These are phyloP conservation scores for Andricus quercusramuli DNA, from an alignment of 2,888 invertebrate species.

Conservation along the genomic window DNA sequence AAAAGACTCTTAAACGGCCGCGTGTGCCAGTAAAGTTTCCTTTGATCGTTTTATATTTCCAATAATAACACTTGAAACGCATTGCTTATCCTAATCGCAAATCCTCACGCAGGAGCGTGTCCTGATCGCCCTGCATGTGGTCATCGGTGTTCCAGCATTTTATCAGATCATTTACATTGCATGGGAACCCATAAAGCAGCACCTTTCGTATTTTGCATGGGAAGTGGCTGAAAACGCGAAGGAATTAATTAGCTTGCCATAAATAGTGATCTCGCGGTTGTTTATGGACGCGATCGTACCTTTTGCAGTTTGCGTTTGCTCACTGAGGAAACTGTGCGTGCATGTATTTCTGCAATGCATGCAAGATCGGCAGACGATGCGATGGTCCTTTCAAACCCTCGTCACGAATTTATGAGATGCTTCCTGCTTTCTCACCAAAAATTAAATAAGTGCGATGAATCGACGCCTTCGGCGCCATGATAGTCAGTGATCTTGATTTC, in stretches of 20 bases:
- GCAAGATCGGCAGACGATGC: slow-evolving; percentile 20
- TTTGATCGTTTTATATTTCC: slow-evolving; percentile 32
- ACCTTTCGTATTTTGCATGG: slow-evolving; percentile 68
- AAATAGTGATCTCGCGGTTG: slow-evolving; percentile 59
- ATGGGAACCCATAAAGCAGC: slow-evolving; percentile 66
- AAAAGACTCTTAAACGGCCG: slow-evolving; percentile 48
- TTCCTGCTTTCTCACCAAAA: slow-evolving; percentile 11
- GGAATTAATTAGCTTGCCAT: slow-evolving; percentile 72
- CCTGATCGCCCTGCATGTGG: slow-evolving; percentile 55
- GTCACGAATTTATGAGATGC: slow-evolving; percentile 47
- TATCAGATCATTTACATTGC: slow-evolving; percentile 74
- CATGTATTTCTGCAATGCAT: slow-evolving; percentile 29
- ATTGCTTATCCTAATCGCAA: slow-evolving; percentile 57
- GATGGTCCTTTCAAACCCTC: slow-evolving; percentile 46
- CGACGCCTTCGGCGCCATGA: slow-evolving; percentile 10
- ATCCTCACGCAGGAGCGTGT: slow-evolving; percentile 41
- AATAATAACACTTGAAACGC: slow-evolving; percentile 32
- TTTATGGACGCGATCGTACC: slow-evolving; percentile 55
- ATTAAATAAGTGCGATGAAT: slow-evolving; percentile 11
- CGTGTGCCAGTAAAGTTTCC: slow-evolving; percentile 36
- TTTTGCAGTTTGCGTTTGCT: slow-evolving; percentile 18
- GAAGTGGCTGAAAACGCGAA: slow-evolving; percentile 67
- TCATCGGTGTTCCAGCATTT: slow-evolving; percentile 66
- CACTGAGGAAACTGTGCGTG: neutral
- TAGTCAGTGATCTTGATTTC: slow-evolving; percentile 11